Evolutionary conservation across 2,113 vertebrate genomes (phyloP).

Genomic region (Lamprologus sp.): DNA sequence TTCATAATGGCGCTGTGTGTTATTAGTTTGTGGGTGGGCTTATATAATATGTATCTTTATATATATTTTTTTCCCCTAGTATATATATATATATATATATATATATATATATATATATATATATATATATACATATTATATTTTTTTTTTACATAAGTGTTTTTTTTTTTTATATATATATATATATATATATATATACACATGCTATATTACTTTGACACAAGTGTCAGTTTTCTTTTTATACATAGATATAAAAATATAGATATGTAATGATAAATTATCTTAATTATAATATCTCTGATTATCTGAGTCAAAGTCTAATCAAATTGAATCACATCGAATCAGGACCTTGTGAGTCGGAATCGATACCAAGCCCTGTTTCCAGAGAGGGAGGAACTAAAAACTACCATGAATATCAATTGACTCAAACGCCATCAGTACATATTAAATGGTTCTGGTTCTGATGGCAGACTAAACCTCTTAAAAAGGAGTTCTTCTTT

Average conservation of each 20-base stretch:
- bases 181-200: too few relatives aligned
- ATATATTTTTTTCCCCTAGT: too few relatives aligned
- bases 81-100: too few relatives aligned
- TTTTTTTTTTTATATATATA: too few relatives aligned
- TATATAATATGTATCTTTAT: too few relatives aligned
- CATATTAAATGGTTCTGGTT: background rate
- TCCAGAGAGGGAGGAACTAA: accelerated
- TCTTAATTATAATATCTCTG: background rate
- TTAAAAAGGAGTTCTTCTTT: background rate
- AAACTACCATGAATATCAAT: background rate
- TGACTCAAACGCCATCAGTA: background rate
- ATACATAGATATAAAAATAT: background rate
- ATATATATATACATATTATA: too few relatives aligned
- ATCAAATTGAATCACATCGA: background rate
- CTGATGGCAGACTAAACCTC: background rate
- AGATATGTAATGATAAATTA: background rate
- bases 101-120: too few relatives aligned
- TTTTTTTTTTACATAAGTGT: too few relatives aligned
- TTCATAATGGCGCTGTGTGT: too few relatives aligned
- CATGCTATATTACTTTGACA: too few relatives aligned
- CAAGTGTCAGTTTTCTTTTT: background rate
- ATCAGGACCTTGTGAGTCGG: background rate
- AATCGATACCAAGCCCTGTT: background rate
- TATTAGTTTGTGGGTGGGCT: too few relatives aligned
- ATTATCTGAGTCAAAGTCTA: background rate